Conservation (phyloP, 1,140 invertebrate species). For the Apocrypta bakeri region DNA sequence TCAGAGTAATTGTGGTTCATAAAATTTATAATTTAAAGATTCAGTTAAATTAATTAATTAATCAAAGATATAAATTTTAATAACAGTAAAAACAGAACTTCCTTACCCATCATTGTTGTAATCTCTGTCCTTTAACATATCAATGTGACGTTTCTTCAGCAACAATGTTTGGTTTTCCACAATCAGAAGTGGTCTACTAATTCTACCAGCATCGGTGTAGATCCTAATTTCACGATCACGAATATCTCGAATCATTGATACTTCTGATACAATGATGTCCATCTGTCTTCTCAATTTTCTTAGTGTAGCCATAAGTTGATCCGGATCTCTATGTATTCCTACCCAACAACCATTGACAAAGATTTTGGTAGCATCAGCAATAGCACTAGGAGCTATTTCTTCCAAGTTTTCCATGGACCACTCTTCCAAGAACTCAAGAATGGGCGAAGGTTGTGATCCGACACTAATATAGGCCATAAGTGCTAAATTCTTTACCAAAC, state of each 20-base stretch:
- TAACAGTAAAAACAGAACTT: neutral
- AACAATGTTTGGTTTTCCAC: slow-evolving; percentile 59
- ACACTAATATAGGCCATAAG: slow-evolving; percentile 63
- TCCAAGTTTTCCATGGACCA: slow-evolving; percentile 64
- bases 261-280: slow-evolving; percentile 62
- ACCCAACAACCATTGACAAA: slow-evolving; percentile 64
- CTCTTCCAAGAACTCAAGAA: slow-evolving; percentile 64
- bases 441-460: slow-evolving; percentile 59
- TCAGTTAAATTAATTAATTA: too few species aligned
- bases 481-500: slow-evolving; percentile 62
- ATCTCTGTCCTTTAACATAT: slow-evolving; percentile 56
- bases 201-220: slow-evolving; percentile 62
- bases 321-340: slow-evolving; percentile 61
- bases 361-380: slow-evolving; percentile 60
- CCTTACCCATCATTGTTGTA: slow-evolving; percentile 56
- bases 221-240: slow-evolving; percentile 62
- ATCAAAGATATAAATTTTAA: slow-evolving; percentile 20
- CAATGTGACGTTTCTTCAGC: slow-evolving; percentile 57
- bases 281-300: slow-evolving; percentile 62
- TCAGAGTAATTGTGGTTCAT: too few species aligned
- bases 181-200: slow-evolving; percentile 61
- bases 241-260: slow-evolving; percentile 62
- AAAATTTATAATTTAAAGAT: too few species aligned
- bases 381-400: slow-evolving; percentile 59
- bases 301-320: slow-evolving; percentile 60